Percentiles rank a stretch among this genome's conserved stretches.
Conservation (phyloP, 2,888 invertebrate species). For the Alitta virens region DNA sequence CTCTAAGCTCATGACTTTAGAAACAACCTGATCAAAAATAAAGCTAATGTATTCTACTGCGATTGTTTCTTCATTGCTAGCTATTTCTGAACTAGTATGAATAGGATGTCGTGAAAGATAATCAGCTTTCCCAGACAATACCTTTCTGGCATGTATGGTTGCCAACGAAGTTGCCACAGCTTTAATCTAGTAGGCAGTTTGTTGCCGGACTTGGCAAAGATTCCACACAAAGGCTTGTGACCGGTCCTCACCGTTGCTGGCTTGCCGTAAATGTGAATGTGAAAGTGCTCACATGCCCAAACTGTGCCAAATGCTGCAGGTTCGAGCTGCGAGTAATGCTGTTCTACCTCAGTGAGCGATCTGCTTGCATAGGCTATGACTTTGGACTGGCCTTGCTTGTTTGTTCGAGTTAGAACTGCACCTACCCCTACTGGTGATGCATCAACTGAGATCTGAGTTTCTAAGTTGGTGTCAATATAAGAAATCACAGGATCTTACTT, state of each 20-base stretch:
- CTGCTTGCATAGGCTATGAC: conserved; percentile 7
- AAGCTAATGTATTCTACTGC: not conserved
- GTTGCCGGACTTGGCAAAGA: not conserved
- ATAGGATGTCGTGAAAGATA: not conserved
- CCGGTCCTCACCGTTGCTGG: not conserved
- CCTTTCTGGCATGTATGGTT: not conserved
- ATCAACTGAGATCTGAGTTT: not conserved
- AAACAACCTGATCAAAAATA: not conserved
- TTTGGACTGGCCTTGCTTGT: not conserved
- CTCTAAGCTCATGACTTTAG: not conserved
- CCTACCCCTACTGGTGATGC: not conserved
- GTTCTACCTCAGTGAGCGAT: not conserved
- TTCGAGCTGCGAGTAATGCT: not conserved
- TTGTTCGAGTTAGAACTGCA: not conserved
- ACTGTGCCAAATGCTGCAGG: conserved; percentile 16
- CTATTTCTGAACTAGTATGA: too few species aligned
- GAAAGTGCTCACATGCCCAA: conserved; percentile 33
- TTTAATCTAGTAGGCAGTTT: not conserved
- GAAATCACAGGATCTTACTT: too few species aligned
- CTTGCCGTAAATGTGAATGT: not conserved
- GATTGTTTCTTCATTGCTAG: not conserved
- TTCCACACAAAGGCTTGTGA: too few species aligned
- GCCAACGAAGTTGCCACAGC: not conserved
- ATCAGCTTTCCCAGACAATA: not conserved
- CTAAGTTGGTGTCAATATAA: not conserved